Conservation (phyloP, 2,888 invertebrate species). For the Bursaphelenchus okinawaensis region DNA sequence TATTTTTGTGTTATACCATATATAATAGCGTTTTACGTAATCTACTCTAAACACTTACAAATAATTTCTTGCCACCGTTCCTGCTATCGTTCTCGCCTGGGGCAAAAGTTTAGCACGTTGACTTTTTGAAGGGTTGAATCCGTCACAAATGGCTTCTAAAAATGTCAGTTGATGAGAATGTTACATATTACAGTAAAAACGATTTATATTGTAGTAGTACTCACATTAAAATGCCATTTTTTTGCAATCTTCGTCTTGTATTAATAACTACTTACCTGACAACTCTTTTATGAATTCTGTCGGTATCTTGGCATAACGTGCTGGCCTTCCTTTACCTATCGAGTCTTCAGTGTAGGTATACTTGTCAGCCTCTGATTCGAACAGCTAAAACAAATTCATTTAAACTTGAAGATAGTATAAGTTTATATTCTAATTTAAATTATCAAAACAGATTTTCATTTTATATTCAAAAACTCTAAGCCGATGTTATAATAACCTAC, state of each 20-base stretch:
- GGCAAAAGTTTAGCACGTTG: slow-evolving; percentile 7
- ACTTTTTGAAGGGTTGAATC: neutral
- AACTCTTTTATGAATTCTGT: slow-evolving; percentile 3
- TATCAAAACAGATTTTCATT: too few species aligned
- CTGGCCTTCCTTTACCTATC: slow-evolving; percentile 9
- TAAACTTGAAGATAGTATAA: too few species aligned
- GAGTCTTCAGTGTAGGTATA: slow-evolving; percentile 12
- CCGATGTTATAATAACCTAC: too few species aligned
- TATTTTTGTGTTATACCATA: too few species aligned
- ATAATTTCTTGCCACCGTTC: slow-evolving; percentile 12
- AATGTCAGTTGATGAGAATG: neutral
- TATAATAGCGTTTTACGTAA: too few species aligned
- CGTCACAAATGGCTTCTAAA: slow-evolving; percentile 9
- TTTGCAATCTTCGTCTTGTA: too few species aligned
- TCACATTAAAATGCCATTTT: too few species aligned
- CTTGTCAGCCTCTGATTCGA: slow-evolving; percentile 5
- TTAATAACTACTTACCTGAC: neutral
- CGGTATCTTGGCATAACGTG: slow-evolving; percentile 7
- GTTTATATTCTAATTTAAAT: too few species aligned
- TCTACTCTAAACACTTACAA: neutral
- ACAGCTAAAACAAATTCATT: neutral
- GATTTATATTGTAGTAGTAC: too few species aligned
- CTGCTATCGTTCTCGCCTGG: slow-evolving; percentile 7
- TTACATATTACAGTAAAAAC: neutral
- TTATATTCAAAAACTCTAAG: too few species aligned